Conservation (phyloP, 2,797 vertebrate species). For the Emydoidea blandingii region DNA sequence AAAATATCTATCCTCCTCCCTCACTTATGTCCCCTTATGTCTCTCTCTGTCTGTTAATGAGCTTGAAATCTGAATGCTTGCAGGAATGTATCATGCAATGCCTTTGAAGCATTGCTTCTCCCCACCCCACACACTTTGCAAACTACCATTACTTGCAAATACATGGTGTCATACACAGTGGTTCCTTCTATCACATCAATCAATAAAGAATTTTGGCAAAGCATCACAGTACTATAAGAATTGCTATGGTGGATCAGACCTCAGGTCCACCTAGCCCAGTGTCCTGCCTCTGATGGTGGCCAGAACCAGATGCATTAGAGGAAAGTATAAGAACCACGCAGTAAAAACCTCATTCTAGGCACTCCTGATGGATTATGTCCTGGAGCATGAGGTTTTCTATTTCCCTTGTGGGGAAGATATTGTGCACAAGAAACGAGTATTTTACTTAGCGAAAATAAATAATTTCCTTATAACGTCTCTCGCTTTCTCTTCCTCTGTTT, state of each 20-base stretch:
- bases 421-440: background rate
- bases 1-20: background rate
- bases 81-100: background rate
- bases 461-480: background rate
- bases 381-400: background rate
- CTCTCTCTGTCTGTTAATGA: background rate
- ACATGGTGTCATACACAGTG: background rate
- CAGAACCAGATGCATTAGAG: background rate
- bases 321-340: background rate
- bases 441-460: background rate
- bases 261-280: background rate
- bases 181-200: background rate
- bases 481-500: background rate
- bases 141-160: background rate
- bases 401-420: background rate
- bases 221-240: background rate
- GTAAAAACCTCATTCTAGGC: background rate
- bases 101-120: too few relatives aligned
- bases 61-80: background rate
- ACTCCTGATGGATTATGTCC: background rate
- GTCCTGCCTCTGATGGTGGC: background rate
- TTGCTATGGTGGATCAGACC: background rate
- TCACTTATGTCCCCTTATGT: background rate
- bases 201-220: background rate
- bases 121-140: background rate